These are phyloP conservation scores for Pseudorectes ferrugineus DNA, from an alignment of 2,113 vertebrate species.

Conservation along the genomic window DNA sequence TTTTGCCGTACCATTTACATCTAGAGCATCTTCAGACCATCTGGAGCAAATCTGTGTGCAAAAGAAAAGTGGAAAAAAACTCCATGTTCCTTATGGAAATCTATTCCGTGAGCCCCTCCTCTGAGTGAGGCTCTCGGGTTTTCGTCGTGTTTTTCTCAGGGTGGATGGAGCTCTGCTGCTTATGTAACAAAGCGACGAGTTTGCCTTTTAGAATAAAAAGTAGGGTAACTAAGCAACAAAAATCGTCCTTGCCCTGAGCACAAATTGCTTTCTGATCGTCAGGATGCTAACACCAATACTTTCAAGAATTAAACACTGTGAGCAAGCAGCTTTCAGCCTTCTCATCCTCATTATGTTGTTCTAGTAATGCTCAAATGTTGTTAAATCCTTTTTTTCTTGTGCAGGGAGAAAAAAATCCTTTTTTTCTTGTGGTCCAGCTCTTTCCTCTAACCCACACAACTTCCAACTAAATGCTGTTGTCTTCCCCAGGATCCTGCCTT, in stretches of 20 bases:
- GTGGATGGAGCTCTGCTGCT: neutral
- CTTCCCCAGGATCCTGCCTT: neutral
- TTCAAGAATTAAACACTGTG: neutral
- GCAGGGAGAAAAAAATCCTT: neutral
- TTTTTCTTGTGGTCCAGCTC: neutral
- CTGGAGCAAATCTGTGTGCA: constrained; percentile 15
- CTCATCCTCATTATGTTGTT: neutral
- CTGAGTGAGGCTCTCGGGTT: neutral
- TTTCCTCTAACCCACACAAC: neutral
- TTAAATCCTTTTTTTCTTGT: neutral
- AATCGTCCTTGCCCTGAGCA: neutral
- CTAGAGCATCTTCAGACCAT: neutral
- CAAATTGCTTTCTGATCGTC: neutral
- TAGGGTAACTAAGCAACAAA: constrained; percentile 50
- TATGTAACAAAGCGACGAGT: constrained; percentile 19
- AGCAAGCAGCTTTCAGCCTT: neutral
- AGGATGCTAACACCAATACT: neutral
- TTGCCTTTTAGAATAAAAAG: neutral
- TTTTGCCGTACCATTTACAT: neutral
- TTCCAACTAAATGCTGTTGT: neutral
- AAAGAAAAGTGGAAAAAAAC: neutral
- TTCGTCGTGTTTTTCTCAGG: neutral
- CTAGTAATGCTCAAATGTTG: neutral
- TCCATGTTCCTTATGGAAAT: neutral
- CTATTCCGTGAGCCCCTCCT: neutral